Percentiles rank a stretch among this genome's conserved stretches.
These are phyloP conservation scores for Argya squamiceps DNA, from an alignment of 2,797 vertebrate species.

Conservation along the genomic window DNA sequence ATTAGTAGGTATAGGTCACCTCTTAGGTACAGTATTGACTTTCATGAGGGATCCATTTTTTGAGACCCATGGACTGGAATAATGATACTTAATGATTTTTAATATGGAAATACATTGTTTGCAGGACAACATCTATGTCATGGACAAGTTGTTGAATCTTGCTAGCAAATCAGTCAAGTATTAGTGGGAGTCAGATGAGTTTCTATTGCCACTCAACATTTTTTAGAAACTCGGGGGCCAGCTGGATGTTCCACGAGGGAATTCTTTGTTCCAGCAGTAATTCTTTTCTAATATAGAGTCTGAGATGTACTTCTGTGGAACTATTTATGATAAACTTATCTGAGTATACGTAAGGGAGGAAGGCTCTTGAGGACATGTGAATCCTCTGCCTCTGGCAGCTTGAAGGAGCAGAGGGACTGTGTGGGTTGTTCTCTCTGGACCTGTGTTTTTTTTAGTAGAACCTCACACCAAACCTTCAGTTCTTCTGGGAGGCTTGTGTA, in stretches of 20 bases:
- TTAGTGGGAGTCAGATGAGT: background rate
- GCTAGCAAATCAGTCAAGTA: background rate
- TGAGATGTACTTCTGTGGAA: background rate
- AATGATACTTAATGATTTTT: background rate
- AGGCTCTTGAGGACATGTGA: background rate
- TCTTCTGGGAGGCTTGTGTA: conserved; percentile 46
- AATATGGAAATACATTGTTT: background rate
- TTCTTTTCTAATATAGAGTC: background rate
- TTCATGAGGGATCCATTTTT: background rate
- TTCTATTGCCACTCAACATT: background rate
- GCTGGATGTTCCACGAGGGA: background rate
- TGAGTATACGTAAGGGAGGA: background rate
- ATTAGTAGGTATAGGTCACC: background rate
- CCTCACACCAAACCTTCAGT: background rate
- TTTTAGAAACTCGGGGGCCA: background rate
- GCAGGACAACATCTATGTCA: background rate
- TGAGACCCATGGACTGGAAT: background rate
- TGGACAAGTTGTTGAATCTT: background rate
- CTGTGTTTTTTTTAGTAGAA: background rate
- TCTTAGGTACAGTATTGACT: background rate
- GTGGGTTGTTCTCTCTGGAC: background rate
- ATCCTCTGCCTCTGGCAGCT: conserved; percentile 4
- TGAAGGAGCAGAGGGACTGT: background rate
- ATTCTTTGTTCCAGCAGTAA: background rate
- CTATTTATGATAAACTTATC: background rate